Evolutionary conservation across 2,888 invertebrate genomes (phyloP).

Genomic region (Hartigia nigra): DNA sequence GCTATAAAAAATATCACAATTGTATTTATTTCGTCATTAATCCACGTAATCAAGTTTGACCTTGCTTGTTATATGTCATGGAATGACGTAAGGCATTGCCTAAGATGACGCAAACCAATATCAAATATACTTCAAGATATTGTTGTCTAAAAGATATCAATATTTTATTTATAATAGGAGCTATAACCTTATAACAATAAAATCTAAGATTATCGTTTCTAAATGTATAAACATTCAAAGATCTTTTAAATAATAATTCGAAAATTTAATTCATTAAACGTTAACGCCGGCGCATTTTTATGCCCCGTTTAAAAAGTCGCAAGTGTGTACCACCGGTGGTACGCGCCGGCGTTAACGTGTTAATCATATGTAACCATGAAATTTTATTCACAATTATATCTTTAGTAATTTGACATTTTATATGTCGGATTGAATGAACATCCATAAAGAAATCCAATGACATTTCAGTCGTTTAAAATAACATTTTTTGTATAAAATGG

Average conservation of each 20-base stretch:
- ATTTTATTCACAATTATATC: not conserved
- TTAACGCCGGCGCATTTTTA: no score
- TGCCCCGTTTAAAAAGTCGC: no score
- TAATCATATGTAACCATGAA: not conserved
- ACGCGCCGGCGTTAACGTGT: no score
- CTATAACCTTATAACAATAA: not conserved
- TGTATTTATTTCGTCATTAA: not conserved
- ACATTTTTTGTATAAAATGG: not conserved
- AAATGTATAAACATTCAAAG: not conserved
- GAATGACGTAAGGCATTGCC: not conserved
- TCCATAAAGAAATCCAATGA: not conserved
- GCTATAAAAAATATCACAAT: not conserved
- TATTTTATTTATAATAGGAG: not conserved
- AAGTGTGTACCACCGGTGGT: no score
- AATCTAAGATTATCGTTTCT: not conserved
- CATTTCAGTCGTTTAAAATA: not conserved
- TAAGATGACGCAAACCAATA: not conserved
- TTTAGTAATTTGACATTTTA: not conserved
- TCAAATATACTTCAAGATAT: not conserved
- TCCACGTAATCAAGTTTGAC: not conserved
- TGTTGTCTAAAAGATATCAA: not conserved
- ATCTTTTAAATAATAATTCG: not conserved
- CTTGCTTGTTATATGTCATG: not conserved
- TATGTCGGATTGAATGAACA: not conserved
- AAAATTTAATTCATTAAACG: not conserved